phyloP scores from a whole-genome alignment of 1,140 invertebrate species.

The Drosophila pseudoobscura region DNA sequence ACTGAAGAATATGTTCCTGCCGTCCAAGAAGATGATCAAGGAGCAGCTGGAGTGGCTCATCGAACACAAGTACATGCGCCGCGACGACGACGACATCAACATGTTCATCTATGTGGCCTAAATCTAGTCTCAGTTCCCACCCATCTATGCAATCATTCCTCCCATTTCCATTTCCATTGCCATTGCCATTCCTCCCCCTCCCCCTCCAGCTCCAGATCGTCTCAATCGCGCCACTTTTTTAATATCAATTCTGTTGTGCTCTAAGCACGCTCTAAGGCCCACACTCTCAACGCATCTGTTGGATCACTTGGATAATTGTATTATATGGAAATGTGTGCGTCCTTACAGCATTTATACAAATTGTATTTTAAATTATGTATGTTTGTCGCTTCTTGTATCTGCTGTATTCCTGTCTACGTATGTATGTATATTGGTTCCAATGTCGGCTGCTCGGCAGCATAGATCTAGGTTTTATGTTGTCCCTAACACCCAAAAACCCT shows the following conservation, averaged over 20 bases:
- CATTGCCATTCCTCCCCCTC: conserved; percentile 13
- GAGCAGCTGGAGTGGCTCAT: conserved; percentile 99
- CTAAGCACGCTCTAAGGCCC: conserved; percentile 38
- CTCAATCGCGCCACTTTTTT: conserved; percentile 32
- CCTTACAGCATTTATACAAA: conserved; percentile 44
- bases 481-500: background rate
- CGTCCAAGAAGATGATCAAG: conserved; percentile 99
- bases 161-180: conserved; percentile 22
- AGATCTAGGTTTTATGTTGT: conserved; percentile 45
- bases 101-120: conserved; percentile 99
- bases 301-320: conserved; percentile 51
- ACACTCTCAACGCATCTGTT: conserved; percentile 23
- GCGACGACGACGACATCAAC: conserved; percentile 98
- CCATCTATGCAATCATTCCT: conserved; percentile 32
- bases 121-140: conserved; percentile 38
- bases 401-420: conserved; percentile 28
- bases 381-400: conserved; percentile 2
- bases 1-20: conserved; percentile 99
- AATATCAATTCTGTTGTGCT: conserved; percentile 50
- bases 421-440: conserved; percentile 31
- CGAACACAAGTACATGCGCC: conserved; percentile 98
- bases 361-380: conserved; percentile 10
- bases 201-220: conserved; percentile 7
- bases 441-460: conserved; percentile 24
- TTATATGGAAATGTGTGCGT: conserved; percentile 52